phyloP scores from a whole-genome alignment of 2,797 vertebrate genomes.

The Clamator glandarius region DNA sequence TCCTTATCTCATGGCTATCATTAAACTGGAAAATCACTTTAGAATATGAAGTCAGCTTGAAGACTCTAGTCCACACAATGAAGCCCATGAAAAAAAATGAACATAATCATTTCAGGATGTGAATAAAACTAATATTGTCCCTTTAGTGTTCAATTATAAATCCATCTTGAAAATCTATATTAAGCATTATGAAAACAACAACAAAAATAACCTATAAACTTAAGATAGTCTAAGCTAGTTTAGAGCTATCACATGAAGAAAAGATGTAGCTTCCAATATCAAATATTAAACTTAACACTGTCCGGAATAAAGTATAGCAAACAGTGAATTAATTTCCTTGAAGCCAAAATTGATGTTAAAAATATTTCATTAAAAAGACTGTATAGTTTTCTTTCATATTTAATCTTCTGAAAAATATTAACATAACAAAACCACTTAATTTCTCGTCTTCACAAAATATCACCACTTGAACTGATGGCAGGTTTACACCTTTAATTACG shows the following conservation, averaged over 20 bases:
- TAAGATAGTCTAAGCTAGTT: not conserved
- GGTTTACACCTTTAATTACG: not conserved
- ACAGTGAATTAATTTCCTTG: not conserved
- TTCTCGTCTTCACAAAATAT: not conserved
- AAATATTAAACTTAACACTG: not conserved
- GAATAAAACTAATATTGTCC: not conserved
- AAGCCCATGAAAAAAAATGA: not conserved
- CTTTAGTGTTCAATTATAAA: not conserved
- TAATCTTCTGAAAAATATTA: not conserved
- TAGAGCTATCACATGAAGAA: not conserved
- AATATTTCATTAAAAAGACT: not conserved
- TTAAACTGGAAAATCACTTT: not conserved
- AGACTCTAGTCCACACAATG: not conserved
- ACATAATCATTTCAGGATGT: not conserved
- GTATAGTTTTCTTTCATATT: not conserved
- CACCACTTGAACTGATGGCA: not conserved
- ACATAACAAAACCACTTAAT: not conserved
- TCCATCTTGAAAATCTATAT: not conserved
- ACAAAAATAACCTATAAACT: accelerated
- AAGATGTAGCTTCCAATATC: not conserved
- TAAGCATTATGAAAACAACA: not conserved
- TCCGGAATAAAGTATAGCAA: not conserved
- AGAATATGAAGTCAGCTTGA: not conserved
- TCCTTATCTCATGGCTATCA: not conserved
- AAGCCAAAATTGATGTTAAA: not conserved